Percentiles rank a stretch among this genome's conserved stretches.
These are phyloP conservation scores for Etheostoma spectabile DNA, from an alignment of 2,113 vertebrate species.

Conservation along the genomic window DNA sequence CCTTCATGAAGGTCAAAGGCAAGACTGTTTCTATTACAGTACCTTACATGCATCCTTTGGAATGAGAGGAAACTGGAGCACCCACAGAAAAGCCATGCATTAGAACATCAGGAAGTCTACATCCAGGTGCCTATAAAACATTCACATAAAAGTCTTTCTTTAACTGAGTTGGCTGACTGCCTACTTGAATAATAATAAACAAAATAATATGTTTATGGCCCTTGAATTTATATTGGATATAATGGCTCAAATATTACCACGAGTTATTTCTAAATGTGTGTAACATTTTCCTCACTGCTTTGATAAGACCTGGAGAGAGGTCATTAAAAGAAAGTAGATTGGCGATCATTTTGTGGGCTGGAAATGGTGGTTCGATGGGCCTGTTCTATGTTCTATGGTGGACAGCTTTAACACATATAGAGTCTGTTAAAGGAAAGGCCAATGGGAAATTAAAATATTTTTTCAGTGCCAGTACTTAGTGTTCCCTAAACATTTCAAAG, in stretches of 20 bases:
- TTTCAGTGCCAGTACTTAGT: conserved; percentile 40
- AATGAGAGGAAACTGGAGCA: background rate
- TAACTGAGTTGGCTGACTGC: conserved; percentile 4
- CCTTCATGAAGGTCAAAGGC: conserved; percentile 7
- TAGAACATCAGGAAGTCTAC: background rate
- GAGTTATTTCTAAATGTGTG: background rate
- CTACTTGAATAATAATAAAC: background rate
- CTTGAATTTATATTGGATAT: conserved; percentile 1
- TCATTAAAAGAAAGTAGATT: background rate
- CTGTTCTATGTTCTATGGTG: conserved; percentile 13
- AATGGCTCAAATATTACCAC: background rate
- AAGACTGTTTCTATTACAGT: background rate
- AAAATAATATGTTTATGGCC: conserved; percentile 11
- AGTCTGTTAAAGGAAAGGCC: conserved; percentile 21
- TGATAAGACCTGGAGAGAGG: background rate
- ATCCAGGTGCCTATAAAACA: conserved; percentile 2
- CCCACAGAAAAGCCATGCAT: background rate
- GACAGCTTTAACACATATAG: background rate
- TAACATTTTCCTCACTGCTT: background rate
- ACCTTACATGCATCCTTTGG: background rate
- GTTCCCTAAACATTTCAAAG: conserved; percentile 53
- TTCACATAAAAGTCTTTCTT: conserved; percentile 4
- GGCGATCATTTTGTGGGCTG: background rate
- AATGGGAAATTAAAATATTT: conserved; percentile 36
- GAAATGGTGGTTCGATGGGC: conserved; percentile 6